Base-by-base conservation (phyloP, 2,113 vertebrate species). In the Myotis lucifugus region DNA sequence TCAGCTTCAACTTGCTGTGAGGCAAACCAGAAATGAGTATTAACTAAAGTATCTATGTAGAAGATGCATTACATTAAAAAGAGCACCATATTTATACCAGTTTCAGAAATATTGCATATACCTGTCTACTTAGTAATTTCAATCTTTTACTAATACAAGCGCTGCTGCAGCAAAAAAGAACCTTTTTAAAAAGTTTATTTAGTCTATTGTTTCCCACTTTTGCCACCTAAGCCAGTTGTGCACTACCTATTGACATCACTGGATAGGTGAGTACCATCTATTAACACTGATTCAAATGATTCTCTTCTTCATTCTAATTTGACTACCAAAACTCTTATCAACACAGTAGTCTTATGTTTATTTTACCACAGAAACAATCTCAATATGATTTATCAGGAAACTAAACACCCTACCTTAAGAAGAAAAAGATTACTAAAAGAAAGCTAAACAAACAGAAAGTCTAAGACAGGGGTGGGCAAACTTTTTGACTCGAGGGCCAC, bases 361-460 rank as follows among this genome's bases (percentile, higher is more conserved):
- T 81, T 93, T 86, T 64, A 92, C 32, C 42, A 92, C 18, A 85
- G n/a, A 94, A 96, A 88, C 42, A 94, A 88, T 23, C 66, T 76
- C 56, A 91, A 87, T 96, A 90, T 37, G 37, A 76, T 32, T 8
- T 70, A 79, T 77, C 14, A 85, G 32, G 6, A 34, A 95, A 83
- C 69, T 77, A 84, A 96, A 82, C 54, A 54, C 25, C 91, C 48
- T 73, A 73, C 21, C 42, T 96, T 66, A 81, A 85, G 37, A 86
- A 92, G 23, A 70, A 25, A 89, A 83, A 8, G 9, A 61, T 59
- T 34, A 86, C 37, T 83, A 74, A 95, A 93, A 93, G 83, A 79
- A 93, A 93, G 23, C 78, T 90, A 92, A 86, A 88, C 29, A 19
- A 82, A 72, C 61, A 54, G 52, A 29, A 52, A 52, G 3, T 27